Evolutionary conservation across 1,140 invertebrate genomes (phyloP).

Genomic region (Cylas formicarius): DNA sequence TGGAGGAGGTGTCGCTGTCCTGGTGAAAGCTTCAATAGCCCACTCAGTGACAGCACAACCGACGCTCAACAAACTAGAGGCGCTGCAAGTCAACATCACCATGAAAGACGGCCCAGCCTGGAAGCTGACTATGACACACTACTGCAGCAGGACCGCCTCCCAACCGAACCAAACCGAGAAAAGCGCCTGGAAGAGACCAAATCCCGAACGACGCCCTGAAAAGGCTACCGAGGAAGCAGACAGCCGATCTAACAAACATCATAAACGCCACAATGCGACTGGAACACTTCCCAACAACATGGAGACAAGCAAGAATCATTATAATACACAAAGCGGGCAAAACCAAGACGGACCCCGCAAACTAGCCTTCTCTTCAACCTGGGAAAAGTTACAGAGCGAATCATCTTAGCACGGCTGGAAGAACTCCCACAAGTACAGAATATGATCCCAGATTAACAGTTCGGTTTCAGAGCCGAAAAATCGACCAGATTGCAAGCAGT

Average conservation of each 20-base stretch:
- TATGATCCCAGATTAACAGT: constrained; percentile 34
- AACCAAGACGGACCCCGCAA: constrained; percentile 19
- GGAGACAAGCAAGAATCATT: constrained; percentile 36
- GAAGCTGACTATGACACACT: too few relatives aligned
- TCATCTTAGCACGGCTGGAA: constrained; percentile 17
- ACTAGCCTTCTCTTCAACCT: constrained; percentile 35
- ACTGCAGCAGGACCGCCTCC: too few relatives aligned
- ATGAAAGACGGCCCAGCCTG: too few relatives aligned
- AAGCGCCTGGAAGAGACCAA: constrained; percentile 28
- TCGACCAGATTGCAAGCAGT: constrained; percentile 32
- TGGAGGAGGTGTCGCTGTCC: too few relatives aligned
- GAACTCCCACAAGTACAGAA: constrained; percentile 28
- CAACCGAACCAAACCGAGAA: constrained; percentile 12
- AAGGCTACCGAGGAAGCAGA: constrained; percentile 20
- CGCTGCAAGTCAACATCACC: too few relatives aligned
- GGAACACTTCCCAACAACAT: constrained; percentile 26
- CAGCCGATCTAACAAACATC: constrained; percentile 15
- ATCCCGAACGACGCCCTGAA: constrained; percentile 25
- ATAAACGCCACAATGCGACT: constrained; percentile 13
- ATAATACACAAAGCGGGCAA: constrained; percentile 41
- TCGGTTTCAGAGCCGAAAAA: constrained; percentile 33
- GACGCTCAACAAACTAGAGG: too few relatives aligned
- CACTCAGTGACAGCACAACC: too few relatives aligned
- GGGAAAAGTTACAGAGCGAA: constrained; percentile 35
- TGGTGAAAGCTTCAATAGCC: too few relatives aligned